Evolutionary conservation across 2,888 invertebrate genomes (phyloP), one percentile per base, ranked within the genome.

Genomic region (Aquatica leii): DNA sequence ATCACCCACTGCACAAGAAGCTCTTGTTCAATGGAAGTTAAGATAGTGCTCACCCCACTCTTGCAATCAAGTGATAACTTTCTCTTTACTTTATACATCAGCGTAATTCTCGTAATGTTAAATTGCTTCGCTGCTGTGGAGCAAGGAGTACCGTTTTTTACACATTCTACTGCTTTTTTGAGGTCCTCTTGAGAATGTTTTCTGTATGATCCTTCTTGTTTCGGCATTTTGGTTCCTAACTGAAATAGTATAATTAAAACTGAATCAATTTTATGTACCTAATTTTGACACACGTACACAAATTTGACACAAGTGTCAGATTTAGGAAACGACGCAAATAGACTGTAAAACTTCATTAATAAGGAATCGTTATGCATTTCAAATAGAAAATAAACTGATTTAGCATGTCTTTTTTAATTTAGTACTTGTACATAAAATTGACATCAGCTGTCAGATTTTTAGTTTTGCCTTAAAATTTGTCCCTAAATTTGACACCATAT

Each of bases 131-230:
- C n/a, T 8, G 40, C 40, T 12, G n/a, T 14, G 11, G 14, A 12
- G 14, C 40, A 40, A 40, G 40, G 40, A 40, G 40, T 40, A 12
- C 40, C 40, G 14, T 14, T 40, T 40, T 40, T 40, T 14, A 40
- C 14, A 40, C n/a, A 11, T 40, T 40, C 40, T 12, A 40, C 40
- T 12, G 40, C 40, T 40, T 40, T 40, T 40, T 40, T 40, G 11
- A 40, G 40, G 14, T 40, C 40, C 14, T 40, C 40, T 40, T 12
- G 14, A 12, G 40, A 40, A 40, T 40, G n/a, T 12, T 40, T 40
- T 14, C 40, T 11, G 40, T 40, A 40, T 40, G 14, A 11, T 40
- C 14, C 14, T 40, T 11, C 11, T 40, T 40, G 5, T 12, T 6
- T 12, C 14, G 40, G 40, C 40, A 40, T 40, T 40, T 40, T 40